Evolutionary conservation across 2,797 vertebrate species (phyloP).

Genomic region (Xenops minutus): DNA sequence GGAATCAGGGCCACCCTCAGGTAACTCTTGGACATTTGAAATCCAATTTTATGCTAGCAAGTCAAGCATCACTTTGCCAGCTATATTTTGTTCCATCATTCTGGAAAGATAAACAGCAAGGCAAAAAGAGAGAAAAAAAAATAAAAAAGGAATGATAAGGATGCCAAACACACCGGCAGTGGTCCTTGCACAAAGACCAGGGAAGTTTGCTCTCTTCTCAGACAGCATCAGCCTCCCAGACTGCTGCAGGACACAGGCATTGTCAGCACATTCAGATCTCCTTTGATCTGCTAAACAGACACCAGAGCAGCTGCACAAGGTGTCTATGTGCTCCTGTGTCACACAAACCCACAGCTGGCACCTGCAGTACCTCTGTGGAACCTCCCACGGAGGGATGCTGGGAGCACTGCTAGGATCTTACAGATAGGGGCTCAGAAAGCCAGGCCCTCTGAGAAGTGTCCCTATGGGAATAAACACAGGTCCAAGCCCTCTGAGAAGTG

Average conservation of each 20-base stretch:
- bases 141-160: neutral
- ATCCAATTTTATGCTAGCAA: neutral
- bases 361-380: neutral
- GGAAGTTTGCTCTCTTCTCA: neutral
- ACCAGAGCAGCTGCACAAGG: neutral
- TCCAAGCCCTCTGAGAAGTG: neutral
- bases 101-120: neutral
- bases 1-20: neutral
- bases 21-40: neutral
- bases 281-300: neutral
- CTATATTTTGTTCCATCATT: neutral
- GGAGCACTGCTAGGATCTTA: neutral
- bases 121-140: no score
- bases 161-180: neutral
- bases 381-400: rapidly evolving
- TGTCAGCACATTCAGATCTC: neutral
- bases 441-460: neutral
- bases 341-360: neutral
- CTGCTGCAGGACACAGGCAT: neutral
- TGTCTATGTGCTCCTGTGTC: neutral
- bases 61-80: neutral
- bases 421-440: neutral
- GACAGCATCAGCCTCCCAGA: neutral
- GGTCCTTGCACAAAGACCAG: neutral
- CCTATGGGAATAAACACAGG: neutral